These are phyloP conservation scores for Coptodon bakossiorum DNA, from an alignment of 2,113 vertebrate genomes.

Conservation along the genomic window DNA sequence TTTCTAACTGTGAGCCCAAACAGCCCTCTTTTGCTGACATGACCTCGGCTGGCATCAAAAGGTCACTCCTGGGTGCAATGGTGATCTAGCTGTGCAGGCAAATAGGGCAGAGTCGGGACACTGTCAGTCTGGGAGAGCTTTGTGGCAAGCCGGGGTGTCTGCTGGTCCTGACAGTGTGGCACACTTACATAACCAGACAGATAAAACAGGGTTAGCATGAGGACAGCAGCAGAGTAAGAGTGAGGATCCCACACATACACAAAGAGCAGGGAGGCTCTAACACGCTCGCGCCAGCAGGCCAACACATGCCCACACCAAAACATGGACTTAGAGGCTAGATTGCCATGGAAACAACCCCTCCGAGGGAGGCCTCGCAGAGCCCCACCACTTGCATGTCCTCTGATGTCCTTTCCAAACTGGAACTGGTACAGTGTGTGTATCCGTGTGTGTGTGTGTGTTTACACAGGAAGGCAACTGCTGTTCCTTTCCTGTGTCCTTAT, in stretches of 20 bases:
- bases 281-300: background rate
- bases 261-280: background rate
- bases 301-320: background rate
- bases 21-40: background rate
- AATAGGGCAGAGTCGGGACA: background rate
- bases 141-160: slow-evolving; percentile 14
- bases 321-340: background rate
- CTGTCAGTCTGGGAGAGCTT: slow-evolving; percentile 26
- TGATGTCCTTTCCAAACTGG: slow-evolving; percentile 37
- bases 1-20: background rate
- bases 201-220: slow-evolving; percentile 39
- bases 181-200: slow-evolving; percentile 44
- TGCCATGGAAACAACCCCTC: slow-evolving; percentile 38
- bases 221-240: slow-evolving; percentile 27
- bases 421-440: background rate
- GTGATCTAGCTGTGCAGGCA: background rate
- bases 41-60: background rate
- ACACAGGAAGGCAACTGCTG: background rate
- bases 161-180: slow-evolving; percentile 36
- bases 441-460: background rate
- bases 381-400: slow-evolving; percentile 14
- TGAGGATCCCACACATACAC: background rate
- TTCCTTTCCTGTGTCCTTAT: background rate
- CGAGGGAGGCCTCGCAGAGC: background rate
- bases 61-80: background rate